Evolutionary conservation across 2,113 vertebrate species (phyloP).

Genomic region (pig (Sus scrofa)): DNA sequence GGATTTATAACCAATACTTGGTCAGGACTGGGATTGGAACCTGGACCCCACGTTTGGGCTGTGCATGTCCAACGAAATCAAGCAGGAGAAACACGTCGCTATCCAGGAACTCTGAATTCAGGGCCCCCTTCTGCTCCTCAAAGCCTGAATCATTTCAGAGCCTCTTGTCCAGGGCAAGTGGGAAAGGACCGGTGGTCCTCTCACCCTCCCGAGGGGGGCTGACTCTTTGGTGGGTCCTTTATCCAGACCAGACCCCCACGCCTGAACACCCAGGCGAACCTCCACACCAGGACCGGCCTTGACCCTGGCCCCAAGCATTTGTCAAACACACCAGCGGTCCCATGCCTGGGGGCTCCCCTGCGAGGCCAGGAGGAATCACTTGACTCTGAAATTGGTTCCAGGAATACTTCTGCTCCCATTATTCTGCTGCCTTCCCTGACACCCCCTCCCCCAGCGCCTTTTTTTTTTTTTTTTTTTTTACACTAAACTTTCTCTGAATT

Average conservation of each 20-base stretch:
- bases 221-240: neutral
- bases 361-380: neutral
- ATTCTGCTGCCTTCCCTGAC: conserved; percentile 73
- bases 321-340: neutral
- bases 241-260: neutral
- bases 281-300: neutral
- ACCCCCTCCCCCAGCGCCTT: conserved; percentile 59
- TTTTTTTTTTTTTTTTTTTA: conserved; percentile 67
- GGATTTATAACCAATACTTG: neutral
- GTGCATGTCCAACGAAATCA: neutral
- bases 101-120: neutral
- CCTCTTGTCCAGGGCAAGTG: neutral
- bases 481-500: conserved; percentile 87
- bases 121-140: neutral
- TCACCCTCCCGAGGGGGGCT: neutral
- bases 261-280: neutral
- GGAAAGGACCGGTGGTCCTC: neutral
- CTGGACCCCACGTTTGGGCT: neutral
- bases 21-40: neutral
- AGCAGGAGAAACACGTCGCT: neutral
- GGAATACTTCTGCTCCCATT: conserved; percentile 73
- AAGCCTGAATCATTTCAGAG: neutral
- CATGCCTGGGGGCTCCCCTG: neutral
- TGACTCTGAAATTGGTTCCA: conserved; percentile 81
- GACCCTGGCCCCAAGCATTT: neutral